Percentiles rank a stretch among this genome's conserved stretches.
Evolutionary conservation across 2,113 vertebrate species (phyloP).

Genomic region (Lathamus discolor): DNA sequence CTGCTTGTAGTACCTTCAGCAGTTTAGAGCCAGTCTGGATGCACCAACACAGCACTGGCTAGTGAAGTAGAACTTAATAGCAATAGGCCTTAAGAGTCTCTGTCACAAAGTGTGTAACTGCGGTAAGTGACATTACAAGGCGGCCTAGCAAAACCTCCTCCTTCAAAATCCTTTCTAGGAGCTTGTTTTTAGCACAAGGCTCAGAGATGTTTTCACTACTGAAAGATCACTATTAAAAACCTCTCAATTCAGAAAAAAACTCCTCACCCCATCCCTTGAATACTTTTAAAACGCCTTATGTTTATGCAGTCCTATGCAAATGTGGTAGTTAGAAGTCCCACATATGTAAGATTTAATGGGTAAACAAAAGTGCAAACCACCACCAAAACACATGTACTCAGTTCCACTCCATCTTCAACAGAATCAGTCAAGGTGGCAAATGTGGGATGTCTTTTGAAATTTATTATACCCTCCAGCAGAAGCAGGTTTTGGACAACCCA

Average conservation of each 20-base stretch:
- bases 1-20: background rate
- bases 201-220: background rate
- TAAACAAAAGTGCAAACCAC: background rate
- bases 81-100: no score
- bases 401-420: background rate
- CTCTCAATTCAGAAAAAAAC: background rate
- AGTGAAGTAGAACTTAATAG: fast-evolving
- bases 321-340: background rate
- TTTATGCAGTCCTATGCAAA: background rate
- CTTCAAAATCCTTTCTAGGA: background rate
- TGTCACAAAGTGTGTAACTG: background rate
- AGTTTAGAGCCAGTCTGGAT: background rate
- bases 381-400: fast-evolving
- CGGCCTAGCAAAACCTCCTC: background rate
- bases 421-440: background rate
- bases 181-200: background rate
- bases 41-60: background rate
- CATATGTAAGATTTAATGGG: background rate
- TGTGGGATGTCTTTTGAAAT: background rate
- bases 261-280: background rate
- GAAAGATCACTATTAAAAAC: background rate
- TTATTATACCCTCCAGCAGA: background rate
- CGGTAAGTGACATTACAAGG: background rate
- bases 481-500: background rate
- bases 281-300: background rate